Evolutionary conservation across 1,140 invertebrate genomes (phyloP), one percentile per base, ranked within the genome.

Genomic region (Lineus longissimus): DNA sequence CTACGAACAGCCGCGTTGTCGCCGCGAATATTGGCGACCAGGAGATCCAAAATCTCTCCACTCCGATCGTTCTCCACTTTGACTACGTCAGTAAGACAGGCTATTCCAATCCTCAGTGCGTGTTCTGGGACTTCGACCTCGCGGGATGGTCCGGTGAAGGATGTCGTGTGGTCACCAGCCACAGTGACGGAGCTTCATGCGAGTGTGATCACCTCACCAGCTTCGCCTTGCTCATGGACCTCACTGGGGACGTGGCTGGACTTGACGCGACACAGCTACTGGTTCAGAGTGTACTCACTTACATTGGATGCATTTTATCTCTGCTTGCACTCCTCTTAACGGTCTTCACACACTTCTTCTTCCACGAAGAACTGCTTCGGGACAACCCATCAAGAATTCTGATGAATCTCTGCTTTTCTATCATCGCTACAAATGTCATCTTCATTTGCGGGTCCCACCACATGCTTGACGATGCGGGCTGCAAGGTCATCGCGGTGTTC

Each of bases 301-400:
- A 84, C 59, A 67, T 85, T 25, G 85, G 85, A 7, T 84, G 83
- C 63, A 78, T 74, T 2, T 65, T 85, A 0, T 84, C 83, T 11
- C 73, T 84, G 47, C 55, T 83, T 17, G 82, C 79, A 17, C 69
- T 85, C 0, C 33, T 76, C 0, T 67, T 84, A 0, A 85, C 84
- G 0, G 67, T 85, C 2, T 61, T 85, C 7, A 85, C 84, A 1
- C 85, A 85, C 72, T 70, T 74, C 27, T 61, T 84, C 11, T 86
- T 85, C 69, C 80, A 80, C 33, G 33, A 41, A 43, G 63, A 33
- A 40, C 6, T 45, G 19, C 33, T n/a, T 45, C n/a, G 30, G 23
- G 71, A 75, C 62, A 76, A 72, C 54, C 75, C 76, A 1, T 76
- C 76, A 2, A 76, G 76, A 65, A 77, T 79, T 36, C 62, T 78